Conservation (phyloP, 2,113 vertebrate genomes). For the Pelodiscus sinensis region DNA sequence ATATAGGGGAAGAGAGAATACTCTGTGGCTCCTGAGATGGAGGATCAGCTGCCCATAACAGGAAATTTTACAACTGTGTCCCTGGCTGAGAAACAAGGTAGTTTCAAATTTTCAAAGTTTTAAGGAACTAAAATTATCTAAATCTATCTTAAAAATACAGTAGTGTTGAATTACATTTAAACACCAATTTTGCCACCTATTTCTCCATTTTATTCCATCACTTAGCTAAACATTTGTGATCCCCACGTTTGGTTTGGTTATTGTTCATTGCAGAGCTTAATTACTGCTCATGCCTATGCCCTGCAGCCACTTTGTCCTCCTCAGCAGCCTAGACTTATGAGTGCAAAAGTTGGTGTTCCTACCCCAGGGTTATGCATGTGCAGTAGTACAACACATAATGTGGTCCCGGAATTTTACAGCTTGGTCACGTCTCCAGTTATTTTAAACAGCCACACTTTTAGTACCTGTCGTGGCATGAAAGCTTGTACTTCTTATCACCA, state of each 20-base stretch:
- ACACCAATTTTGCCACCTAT: neutral
- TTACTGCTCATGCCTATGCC: neutral
- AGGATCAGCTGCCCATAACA: neutral
- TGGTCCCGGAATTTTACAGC: neutral
- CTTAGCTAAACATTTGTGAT: too few relatives aligned
- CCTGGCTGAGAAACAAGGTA: neutral
- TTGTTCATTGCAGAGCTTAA: neutral
- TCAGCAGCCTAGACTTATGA: neutral
- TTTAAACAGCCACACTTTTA: neutral
- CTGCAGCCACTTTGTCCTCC: neutral
- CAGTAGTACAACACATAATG: neutral
- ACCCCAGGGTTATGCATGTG: neutral
- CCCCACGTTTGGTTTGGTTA: neutral
- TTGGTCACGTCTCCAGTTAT: accelerated
- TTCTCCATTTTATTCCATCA: neutral
- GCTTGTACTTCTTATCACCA: neutral
- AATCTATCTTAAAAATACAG: neutral
- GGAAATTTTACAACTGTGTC: accelerated
- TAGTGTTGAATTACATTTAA: neutral
- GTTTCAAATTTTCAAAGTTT: neutral
- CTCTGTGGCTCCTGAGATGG: neutral
- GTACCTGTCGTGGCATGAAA: neutral
- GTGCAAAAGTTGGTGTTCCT: neutral
- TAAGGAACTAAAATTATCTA: neutral
- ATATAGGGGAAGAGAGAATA: neutral